Base-by-base conservation (phyloP, 1,140 invertebrate genomes). In the Drosophila bocki region DNA sequence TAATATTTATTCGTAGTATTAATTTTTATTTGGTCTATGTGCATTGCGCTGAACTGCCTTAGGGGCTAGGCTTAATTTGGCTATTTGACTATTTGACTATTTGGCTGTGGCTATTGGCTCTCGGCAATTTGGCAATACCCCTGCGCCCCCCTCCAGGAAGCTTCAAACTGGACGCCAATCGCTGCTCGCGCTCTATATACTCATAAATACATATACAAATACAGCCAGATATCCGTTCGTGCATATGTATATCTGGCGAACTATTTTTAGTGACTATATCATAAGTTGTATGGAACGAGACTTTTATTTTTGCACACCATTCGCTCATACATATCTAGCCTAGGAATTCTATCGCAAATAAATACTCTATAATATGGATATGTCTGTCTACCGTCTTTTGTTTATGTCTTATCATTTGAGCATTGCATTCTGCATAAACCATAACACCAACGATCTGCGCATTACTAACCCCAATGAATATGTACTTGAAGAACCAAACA, bases 1-100 rank as follows among this genome's bases (percentile, higher is more conserved):
- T 76, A 57, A 76, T 76, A 51, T 67, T 76, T 70, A 81, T 81
- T 80, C 80, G 82, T 85, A 85, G 82, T 63, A n/a, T 61, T 60
- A 11, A 59, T 77, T 77, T 67, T 77, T 37, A 64, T n/a, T 69
- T 62, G 75, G 75, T 78, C 63, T 62, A 78, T 78, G 75, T 78
- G 75, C 75, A 78, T 78, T 69, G 77, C 76, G 75, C 59, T 60
- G 67, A 72, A 54, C 37, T 42, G 53, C 69, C 54, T 56, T 57
- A 58, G 69, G 72, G 78, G 42, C 47, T 75, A 72, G 58, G 67
- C 64, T 75, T 51, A 39, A 51, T 51, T 53, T 70, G 67, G 65
- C 65, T 51, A 42, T 50, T 44, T 65, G 63, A 53, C 62, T 45
- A 29, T 29, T 29, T 29, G 26, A 29, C 26, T 29, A 41, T 47